Conservation (phyloP, 2,888 invertebrate genomes). For the Rosalia funebris region DNA sequence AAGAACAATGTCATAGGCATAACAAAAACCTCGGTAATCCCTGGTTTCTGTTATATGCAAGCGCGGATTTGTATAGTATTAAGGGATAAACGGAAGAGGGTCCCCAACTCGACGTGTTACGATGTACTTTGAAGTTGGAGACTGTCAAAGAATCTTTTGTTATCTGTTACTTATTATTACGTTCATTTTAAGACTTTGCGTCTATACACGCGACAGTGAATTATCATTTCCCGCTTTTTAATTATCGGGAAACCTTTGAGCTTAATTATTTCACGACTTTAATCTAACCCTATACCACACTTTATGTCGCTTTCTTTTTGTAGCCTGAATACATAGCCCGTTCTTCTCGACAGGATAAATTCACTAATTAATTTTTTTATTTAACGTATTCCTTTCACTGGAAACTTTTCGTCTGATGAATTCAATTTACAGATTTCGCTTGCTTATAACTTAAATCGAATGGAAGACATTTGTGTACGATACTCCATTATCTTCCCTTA, state of each 20-base stretch:
- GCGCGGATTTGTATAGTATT: constrained; percentile 62
- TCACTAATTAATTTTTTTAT: constrained; percentile 20
- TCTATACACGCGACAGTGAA: constrained; percentile 61
- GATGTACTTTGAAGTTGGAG: constrained; percentile 63
- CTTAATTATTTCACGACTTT: constrained; percentile 51
- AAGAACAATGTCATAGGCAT: constrained; percentile 59
- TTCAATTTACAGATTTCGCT: too few species aligned
- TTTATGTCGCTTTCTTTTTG: constrained; percentile 12
- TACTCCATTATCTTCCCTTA: too few species aligned
- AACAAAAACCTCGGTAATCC: constrained; percentile 60
- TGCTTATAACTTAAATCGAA: too few species aligned
- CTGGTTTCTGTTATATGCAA: constrained; percentile 60
- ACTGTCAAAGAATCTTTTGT: constrained; percentile 64
- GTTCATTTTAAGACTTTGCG: constrained; percentile 61
- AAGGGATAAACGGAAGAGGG: constrained; percentile 61
- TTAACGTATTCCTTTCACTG: constrained; percentile 4
- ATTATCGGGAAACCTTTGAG: constrained; percentile 63
- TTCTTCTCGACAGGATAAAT: not conserved
- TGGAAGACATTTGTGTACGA: too few species aligned
- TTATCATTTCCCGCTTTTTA: constrained; percentile 63
- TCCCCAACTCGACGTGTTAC: constrained; percentile 58
- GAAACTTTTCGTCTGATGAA: not conserved
- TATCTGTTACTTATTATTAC: constrained; percentile 64
- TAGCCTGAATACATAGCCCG: not conserved
- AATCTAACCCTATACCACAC: constrained; percentile 49